Base-by-base conservation (phyloP, 2,113 vertebrate species). In the Pseudorhombus dupliciocellatus region DNA sequence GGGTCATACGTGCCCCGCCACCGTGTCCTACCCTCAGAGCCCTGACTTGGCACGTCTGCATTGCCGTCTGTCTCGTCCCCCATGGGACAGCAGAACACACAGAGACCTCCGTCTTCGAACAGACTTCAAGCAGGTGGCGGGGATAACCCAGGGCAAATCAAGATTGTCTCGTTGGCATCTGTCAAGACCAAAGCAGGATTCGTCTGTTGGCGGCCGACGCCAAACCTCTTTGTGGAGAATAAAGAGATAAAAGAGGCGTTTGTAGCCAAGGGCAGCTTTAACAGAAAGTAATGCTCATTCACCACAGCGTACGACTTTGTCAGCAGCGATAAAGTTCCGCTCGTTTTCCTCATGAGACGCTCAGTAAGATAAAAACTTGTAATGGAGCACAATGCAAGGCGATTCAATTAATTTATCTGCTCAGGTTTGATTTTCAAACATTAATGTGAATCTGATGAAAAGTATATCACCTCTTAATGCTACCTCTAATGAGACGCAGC, bases 31-130 rank as follows among this genome's bases (percentile, higher is more conserved):
- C 61, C 57, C 42, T 68, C 20, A 11, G 71, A 80, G 56, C 61
- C 22, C 56, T 51, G 20, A 40, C 55, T 84, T 81, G 85, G 85
- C 83, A 53, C 18, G 63, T 26, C 61, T 57, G 77, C 21, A 31
- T 54, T 54, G 53, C 86, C 67, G 71, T 79, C 83, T 85, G 77
- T 75, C 53, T 78, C 70, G 34, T 57, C 76, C 55, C 59, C 62
- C 62, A 20, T 26, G 68, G 52, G 71, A 59, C 66, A 60, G 25
- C 70, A 77, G 71, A 75, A 63, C 63, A 77, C 52, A 53, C 8
- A 1, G 42, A 71, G 57, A 65, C 53, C 22, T 16, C 53, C 22
- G 14, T 37, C 62, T 79, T 76, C 74, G 74, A 85, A 61, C 56
- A 70, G 55, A 70, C 64, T 60, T 73, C 12, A 66, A 76, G 42